Base-by-base conservation (phyloP, 2,888 invertebrate species). In the Xanthorhoe spadicearia region DNA sequence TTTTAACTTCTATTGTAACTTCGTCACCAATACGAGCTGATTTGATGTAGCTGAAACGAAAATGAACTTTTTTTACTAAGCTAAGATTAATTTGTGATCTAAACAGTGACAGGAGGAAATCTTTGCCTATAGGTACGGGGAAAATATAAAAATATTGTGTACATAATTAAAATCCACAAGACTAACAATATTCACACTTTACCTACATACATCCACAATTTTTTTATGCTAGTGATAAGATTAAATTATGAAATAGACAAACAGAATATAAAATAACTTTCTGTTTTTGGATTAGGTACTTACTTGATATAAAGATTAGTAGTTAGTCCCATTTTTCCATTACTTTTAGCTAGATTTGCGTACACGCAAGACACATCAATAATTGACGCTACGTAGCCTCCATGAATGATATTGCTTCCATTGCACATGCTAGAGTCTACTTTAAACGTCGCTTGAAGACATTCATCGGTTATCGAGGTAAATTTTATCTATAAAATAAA, bases 341-440 rank as follows among this genome's bases (percentile, higher is more conserved):
- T 58, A 10, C 70, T 66, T 23, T 76, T 70, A 10, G 74, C 77
- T 6, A 83, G 43, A 19, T 74, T 70, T 0, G 80, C 78, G 48
- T 78, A 84, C 17, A 78, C 73, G 0, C 81, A 74, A 15, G 81
- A 23, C 0, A 77, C 72, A 48, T 86, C 86, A 0, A 76, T 66
- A 0, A 83, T 65, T 0, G 80, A 73, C 0, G 83, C 74, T 54
- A 81, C 74, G 38, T 74, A 86, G 0, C 86, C 86, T 18, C 86
- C 86, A 50, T 86, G 86, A n/a, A 86, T 49, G 0, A 69, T 57
- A 2, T 74, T 74, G 2, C 63, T 76, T 5, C 74, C 58, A 48
- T 84, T 86, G 59, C 83, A 83, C 79, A 85, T 83, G 23, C 67
- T 63, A 0, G 69, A 63, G 0, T 85, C 85, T 9, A 86, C 80